These are phyloP conservation scores for Echiichthys vipera DNA, from an alignment of 2,797 vertebrate genomes.

Conservation along the genomic window DNA sequence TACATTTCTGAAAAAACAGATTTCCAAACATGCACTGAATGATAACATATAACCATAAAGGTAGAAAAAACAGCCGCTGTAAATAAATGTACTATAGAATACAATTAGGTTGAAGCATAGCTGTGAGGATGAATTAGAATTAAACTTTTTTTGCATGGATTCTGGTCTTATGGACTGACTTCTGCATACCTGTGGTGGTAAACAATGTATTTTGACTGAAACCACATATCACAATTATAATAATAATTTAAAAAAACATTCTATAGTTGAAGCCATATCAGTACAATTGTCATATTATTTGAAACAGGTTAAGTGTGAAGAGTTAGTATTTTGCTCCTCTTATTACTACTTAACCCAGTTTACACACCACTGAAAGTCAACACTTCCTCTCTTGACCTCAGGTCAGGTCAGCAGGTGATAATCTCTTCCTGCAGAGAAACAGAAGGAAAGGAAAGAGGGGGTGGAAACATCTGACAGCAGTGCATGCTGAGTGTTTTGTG, in stretches of 20 bases:
- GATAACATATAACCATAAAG: not conserved
- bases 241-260: not conserved
- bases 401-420: constrained; percentile 50
- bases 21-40: not conserved
- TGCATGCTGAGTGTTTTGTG: not conserved
- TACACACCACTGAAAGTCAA: constrained; percentile 32
- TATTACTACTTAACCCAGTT: constrained; percentile 65
- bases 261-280: not conserved
- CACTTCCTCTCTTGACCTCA: constrained; percentile 58
- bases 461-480: not conserved
- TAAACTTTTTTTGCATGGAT: not conserved
- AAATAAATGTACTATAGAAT: not conserved
- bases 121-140: not conserved
- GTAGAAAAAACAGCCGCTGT: not conserved
- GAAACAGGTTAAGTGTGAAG: not conserved
- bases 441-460: not conserved
- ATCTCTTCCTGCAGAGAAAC: constrained; percentile 43
- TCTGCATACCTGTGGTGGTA: not conserved
- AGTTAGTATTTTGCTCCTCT: constrained; percentile 6
- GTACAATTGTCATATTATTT: not conserved
- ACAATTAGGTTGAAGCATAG: not conserved
- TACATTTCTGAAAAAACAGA: not conserved
- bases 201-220: not conserved
- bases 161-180: not conserved
- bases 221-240: not conserved